phyloP scores from a whole-genome alignment of 2,888 invertebrate species.

The Eucera pruinosa region DNA sequence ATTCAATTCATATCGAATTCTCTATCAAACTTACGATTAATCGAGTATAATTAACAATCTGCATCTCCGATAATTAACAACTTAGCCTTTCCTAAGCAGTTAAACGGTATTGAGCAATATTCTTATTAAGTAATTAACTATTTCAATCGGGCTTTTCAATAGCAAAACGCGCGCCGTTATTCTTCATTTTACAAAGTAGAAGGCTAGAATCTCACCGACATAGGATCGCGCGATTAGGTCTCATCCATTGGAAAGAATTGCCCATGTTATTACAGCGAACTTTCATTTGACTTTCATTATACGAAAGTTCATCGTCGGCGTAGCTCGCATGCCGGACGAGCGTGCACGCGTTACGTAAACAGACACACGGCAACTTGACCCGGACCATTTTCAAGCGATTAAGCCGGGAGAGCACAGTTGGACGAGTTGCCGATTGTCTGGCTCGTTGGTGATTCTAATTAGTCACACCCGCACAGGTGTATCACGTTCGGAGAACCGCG shows the following conservation, averaged over 20 bases:
- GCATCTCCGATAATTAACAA: too few species aligned
- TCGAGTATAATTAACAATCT: too few species aligned
- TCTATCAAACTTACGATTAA: too few species aligned
- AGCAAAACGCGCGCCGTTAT: too few species aligned
- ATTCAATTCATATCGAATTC: too few species aligned
- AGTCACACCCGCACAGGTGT: conserved; percentile 68
- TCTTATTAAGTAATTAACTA: too few species aligned
- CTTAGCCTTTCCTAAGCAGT: too few species aligned
- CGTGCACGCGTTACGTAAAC: conserved; percentile 35
- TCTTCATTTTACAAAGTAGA: conserved; percentile 6
- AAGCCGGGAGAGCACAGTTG: conserved; percentile 29
- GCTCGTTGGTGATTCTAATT: conserved; percentile 61
- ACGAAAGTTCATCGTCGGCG: conserved; percentile 44
- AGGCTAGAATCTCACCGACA: conserved; percentile 12
- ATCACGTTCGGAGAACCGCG: conserved; percentile 61
- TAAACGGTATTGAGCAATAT: too few species aligned
- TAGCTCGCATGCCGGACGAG: conserved; percentile 24
- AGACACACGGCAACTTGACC: conserved; percentile 15
- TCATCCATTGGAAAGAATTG: conserved; percentile 33
- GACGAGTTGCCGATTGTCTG: conserved; percentile 42
- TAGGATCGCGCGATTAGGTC: background rate
- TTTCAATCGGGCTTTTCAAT: too few species aligned
- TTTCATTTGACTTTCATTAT: conserved; percentile 55
- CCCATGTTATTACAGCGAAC: conserved; percentile 40
- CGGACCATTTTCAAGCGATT: conserved; percentile 40